Conservation (phyloP, 2,888 invertebrate species). For the Stenotaenia linearis region DNA sequence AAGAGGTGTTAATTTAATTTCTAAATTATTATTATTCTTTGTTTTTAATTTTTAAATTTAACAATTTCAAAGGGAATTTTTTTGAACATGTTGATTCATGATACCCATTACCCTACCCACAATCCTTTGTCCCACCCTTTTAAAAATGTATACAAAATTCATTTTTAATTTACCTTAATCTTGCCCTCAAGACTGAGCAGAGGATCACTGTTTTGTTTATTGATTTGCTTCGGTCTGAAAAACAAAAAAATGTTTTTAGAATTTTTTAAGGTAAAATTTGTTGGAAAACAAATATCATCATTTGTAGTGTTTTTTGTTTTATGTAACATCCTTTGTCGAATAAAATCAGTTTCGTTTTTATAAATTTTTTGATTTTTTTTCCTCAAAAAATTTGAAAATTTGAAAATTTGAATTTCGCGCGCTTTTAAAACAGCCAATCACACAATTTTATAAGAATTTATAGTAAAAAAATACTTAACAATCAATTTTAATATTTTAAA, state of each 20-base stretch:
- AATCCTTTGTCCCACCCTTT: background rate
- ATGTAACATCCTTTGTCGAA: slow-evolving; percentile 11
- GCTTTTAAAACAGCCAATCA: background rate
- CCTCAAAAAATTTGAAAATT: background rate
- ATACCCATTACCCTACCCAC: background rate
- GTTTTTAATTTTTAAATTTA: background rate
- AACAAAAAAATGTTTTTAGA: background rate
- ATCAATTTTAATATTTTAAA: no score
- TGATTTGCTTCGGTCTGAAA: background rate
- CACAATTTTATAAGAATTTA: no score
- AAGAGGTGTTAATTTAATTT: slow-evolving; percentile 3
- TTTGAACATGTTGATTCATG: background rate
- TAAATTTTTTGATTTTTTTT: no score
- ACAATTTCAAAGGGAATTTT: background rate
- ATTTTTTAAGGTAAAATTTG: background rate
- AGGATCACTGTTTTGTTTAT: background rate
- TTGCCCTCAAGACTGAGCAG: background rate
- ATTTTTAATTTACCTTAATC: background rate
- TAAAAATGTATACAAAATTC: background rate
- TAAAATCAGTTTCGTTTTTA: background rate
- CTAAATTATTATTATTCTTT: slow-evolving; percentile 15
- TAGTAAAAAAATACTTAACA: no score
- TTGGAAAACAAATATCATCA: background rate
- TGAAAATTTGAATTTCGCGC: background rate
- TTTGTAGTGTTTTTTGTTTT: background rate